Base-by-base conservation (phyloP, 2,113 vertebrate genomes). In the Xyrauchen texanus region DNA sequence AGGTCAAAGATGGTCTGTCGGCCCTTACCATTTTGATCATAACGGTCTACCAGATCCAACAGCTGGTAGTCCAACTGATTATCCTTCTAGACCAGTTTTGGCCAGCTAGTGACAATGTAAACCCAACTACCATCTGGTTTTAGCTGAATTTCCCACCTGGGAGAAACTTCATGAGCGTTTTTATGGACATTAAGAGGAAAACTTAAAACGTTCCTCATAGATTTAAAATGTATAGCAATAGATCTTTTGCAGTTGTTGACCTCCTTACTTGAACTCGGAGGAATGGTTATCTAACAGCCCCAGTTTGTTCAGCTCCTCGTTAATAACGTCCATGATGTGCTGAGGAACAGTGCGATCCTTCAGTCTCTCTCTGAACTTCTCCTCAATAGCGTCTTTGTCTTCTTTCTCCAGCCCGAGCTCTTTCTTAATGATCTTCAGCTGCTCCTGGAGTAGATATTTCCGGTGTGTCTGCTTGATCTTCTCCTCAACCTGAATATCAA, bases 391-490 rank as follows among this genome's bases (percentile, higher is more conserved):
- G 0, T 99, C 98, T 84, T 99, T 99, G 91, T 99, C 98, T 11
- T 99, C 97, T 83, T 99, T 98, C 84, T 99, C 98, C 87, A 99
- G 89, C 46, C 98, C 97, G 13, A 99, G 89, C 78, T 99, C 98
- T 86, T 98, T 99, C 91, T 99, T 99, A 76, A 99, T 99, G 86
- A 99, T 99, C 90, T 98, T 99, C 70, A 99, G 85, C 79, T 99
- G 98, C 86, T 99, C 98, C 84, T 99, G 97, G 0, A 99, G 93
- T 49, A 99, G 93, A 69, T 99, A 99, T 65, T 98, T 99, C 72
- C 97, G 95, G 85, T 99, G 98, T 0, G 97, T 98, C 92, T 97
- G 97, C 82, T 99, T 99, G 90, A 99, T 99, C 88, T 99, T 99
- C 90, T 99, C 98, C 72, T 99, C 98, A 76, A 99, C 98, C 98